Evolutionary conservation across 1,140 invertebrate species (phyloP).

Genomic region (Lordiphosa clarofinis): DNA sequence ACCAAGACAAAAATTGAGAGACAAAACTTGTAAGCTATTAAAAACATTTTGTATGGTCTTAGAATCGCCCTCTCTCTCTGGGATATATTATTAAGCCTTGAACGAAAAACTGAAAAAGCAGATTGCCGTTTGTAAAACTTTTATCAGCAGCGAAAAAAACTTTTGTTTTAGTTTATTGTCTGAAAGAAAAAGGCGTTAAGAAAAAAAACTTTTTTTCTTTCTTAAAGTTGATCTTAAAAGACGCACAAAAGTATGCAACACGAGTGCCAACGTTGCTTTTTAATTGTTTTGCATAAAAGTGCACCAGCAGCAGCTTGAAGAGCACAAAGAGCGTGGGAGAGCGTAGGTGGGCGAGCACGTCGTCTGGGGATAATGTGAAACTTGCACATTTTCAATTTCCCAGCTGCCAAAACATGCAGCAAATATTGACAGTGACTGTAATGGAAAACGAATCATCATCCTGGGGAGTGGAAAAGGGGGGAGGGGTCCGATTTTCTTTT

Average conservation of each 20-base stretch:
- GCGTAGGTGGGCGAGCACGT: conserved; percentile 6
- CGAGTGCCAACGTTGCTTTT: conserved; percentile 29
- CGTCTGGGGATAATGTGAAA: conserved; percentile 30
- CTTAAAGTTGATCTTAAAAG: conserved; percentile 12
- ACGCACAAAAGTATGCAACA: conserved; percentile 37
- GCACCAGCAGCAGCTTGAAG: not conserved
- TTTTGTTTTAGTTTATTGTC: conserved; percentile 74
- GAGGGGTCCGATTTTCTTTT: no score
- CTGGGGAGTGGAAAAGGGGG: conserved; percentile 3
- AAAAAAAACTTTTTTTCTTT: conserved; percentile 33
- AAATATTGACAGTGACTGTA: conserved; percentile 74
- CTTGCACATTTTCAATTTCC: conserved; percentile 65
- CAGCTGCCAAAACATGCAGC: conserved; percentile 70
- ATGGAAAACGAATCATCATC: conserved; percentile 64
- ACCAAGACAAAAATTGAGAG: no score
- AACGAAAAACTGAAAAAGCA: no score
- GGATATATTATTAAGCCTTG: not conserved
- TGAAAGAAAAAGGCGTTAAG: conserved; percentile 39
- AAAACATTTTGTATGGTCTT: no score
- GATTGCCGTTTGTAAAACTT: conserved; percentile 26
- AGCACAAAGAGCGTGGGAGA: not conserved
- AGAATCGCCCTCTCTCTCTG: no score
- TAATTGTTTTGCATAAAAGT: conserved; percentile 12
- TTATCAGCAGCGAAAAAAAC: conserved; percentile 49
- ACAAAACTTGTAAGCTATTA: no score